Evolutionary conservation across 2,113 vertebrate species (phyloP), one percentile per base, ranked within the genome.

Genomic region (Apeltes quadracus): DNA sequence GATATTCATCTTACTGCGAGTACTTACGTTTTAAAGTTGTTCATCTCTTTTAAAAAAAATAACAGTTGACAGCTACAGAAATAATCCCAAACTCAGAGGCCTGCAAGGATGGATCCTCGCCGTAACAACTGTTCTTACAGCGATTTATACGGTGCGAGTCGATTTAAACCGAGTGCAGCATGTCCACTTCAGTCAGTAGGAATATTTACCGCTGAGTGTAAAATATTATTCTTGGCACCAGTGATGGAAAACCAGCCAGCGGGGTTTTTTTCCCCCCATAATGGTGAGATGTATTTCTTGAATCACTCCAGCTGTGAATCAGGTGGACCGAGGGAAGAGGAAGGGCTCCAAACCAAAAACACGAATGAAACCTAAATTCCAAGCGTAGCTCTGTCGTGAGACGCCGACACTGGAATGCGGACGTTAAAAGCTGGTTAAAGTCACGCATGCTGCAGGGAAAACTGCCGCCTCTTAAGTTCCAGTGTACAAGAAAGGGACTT

Each of bases 351-450:
- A 82, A 85, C 76, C 87, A 84, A 66, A 78, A 72, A 29, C 54
- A 72, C 59, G 79, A 85, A 70, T 48, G 72, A 79, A 81, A 57
- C 61, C 61, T 41, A 39, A 70, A 87, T 88, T 84, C 83, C 86
- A 57, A 7, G 80, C 87, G 84, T 88, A 83, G 74, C 79, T 89
- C 22, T 4, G 73, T 69, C 73, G 72, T 84, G 85, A 91, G 18
- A 86, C 78, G 83, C 74, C 76, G 71, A 78, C 79, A 70, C 58
- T 59, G 59, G 65, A 51, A 75, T 7, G 14, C 74, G 75, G 61
- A 55, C 75, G 54, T 81, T 69, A 58, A 86, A 84, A 72, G 32
- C 69, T 53, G 46, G 32, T 72, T 81, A 75, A 89, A 81, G 75
- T 80, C 76, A 50, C 22, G 61, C 73, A 75, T 48, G 38, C 61